Percentiles rank a stretch among this genome's conserved stretches.
phyloP scores from a whole-genome alignment of 2,888 invertebrate genomes.

The Icerya purchasi region DNA sequence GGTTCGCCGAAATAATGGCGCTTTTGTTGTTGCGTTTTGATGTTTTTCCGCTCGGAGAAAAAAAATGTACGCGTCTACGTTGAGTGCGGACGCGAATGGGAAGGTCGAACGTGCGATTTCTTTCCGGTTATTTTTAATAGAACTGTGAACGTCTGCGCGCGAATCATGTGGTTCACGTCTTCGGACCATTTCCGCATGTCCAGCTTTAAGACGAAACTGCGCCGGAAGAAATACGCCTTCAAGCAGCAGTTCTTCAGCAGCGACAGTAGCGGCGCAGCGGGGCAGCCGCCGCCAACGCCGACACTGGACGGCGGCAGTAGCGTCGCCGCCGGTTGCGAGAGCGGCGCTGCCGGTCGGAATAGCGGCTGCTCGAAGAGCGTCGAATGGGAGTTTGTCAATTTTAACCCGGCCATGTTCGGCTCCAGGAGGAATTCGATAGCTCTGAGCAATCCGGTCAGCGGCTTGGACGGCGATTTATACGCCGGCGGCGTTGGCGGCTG shows the following conservation, averaged over 20 bases:
- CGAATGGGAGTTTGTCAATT: conserved; percentile 25
- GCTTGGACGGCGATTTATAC: neutral
- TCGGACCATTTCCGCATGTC: conserved; percentile 25
- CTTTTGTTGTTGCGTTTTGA: too few relatives aligned
- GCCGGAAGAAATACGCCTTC: conserved; percentile 18
- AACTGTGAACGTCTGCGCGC: too few relatives aligned
- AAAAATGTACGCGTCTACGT: too few relatives aligned
- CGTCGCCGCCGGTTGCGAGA: neutral
- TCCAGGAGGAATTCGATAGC: conserved; percentile 13
- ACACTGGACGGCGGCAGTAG: conserved; percentile 15
- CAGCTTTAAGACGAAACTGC: conserved; percentile 24
- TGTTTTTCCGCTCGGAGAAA: too few relatives aligned
- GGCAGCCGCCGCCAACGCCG: neutral
- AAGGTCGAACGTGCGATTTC: too few relatives aligned
- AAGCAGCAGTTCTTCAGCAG: conserved; percentile 20
- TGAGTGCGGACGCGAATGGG: too few relatives aligned
- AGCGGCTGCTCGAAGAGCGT: conserved; percentile 14
- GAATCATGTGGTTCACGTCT: conserved; percentile 25
- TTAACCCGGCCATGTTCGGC: conserved; percentile 20
- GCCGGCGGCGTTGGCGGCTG: neutral
- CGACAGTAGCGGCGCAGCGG: conserved; percentile 13
- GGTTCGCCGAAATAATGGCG: too few relatives aligned
- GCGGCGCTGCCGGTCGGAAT: neutral
- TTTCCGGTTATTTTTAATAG: too few relatives aligned
- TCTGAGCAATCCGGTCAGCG: neutral